These are phyloP conservation scores for Erpobdella octoculata DNA, from an alignment of 2,888 invertebrate genomes.

Conservation along the genomic window DNA sequence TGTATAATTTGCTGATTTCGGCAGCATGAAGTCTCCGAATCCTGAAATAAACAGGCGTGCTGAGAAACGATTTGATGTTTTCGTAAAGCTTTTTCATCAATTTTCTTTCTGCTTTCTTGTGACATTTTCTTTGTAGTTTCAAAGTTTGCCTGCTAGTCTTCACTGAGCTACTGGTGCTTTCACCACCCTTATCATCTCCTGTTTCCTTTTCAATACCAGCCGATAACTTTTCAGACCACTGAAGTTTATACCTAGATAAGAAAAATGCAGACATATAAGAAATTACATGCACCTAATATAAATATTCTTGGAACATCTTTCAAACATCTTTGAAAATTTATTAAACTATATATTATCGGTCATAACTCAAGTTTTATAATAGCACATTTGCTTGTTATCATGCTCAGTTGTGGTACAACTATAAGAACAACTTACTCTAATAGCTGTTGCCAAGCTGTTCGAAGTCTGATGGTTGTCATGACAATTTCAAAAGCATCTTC, in stretches of 20 bases:
- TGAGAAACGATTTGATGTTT: neutral
- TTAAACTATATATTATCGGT: too few relatives aligned
- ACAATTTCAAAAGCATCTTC: neutral
- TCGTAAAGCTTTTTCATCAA: neutral
- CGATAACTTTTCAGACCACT: constrained; percentile 16
- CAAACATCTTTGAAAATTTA: too few relatives aligned
- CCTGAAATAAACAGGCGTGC: neutral
- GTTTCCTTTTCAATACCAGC: neutral
- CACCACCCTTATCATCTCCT: neutral
- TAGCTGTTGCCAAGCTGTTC: constrained; percentile 15
- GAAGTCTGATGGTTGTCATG: constrained; percentile 1
- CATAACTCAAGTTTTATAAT: too few relatives aligned
- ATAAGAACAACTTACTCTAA: neutral
- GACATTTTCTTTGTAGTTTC: neutral
- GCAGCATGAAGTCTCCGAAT: constrained; percentile 5
- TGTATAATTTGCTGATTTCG: neutral
- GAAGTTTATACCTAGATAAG: constrained; percentile 1
- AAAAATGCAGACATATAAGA: too few relatives aligned
- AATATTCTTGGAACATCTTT: too few relatives aligned
- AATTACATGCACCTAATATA: too few relatives aligned
- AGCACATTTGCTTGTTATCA: too few relatives aligned
- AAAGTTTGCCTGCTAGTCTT: too few relatives aligned
- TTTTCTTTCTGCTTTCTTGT: neutral
- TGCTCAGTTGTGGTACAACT: too few relatives aligned
- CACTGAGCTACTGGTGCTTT: neutral